Evolutionary conservation across 2,888 invertebrate species (phyloP), one percentile per base, ranked within the genome.

Genomic region (Drosophila crucigera): DNA sequence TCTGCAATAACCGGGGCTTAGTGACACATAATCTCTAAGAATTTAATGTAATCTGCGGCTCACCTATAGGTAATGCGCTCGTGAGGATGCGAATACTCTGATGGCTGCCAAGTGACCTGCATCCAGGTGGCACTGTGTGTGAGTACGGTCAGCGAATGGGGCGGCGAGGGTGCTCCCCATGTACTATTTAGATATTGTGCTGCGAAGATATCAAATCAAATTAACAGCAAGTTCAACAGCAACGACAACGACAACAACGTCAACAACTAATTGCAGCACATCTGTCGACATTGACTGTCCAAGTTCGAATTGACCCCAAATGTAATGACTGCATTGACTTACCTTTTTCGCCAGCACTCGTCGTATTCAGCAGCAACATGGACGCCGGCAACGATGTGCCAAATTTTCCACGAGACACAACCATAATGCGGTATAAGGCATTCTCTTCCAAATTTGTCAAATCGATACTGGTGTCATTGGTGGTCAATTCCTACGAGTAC

Each of bases 301-400:
- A 43, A 60, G 43, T 71, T 41, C 25, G 56, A 58, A 49, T 54
- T 54, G 67, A 66, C 78, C 78, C 73, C 62, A 47, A 77, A 73
- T 37, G 54, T 50, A 35, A 31, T 33, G 67, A 47, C 53, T 31
- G 43, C 52, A 55, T 59, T 55, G 59, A 72, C 83, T 91, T 86
- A 91, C 91, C 91, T 79, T 89, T 87, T 79, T 75, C 65, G 72
- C 50, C 67, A 67, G 64, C 70, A 43, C 67, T 77, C 10, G 82
- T 94, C 59, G 96, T 94, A 89, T 96, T 97, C 83, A 97, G 95
- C 80, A 96, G 94, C 56, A 97, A 94, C 93, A 97, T 95, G 61
- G 97, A 96, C 7, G 97, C 97, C 0, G 97, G 97, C 73, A 97
- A 93, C 2, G 97, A 97, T 59, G 96, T 95, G 4, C 98, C 98